Conservation (phyloP, 1,140 invertebrate species). For the Sminthurinus signatus region DNA sequence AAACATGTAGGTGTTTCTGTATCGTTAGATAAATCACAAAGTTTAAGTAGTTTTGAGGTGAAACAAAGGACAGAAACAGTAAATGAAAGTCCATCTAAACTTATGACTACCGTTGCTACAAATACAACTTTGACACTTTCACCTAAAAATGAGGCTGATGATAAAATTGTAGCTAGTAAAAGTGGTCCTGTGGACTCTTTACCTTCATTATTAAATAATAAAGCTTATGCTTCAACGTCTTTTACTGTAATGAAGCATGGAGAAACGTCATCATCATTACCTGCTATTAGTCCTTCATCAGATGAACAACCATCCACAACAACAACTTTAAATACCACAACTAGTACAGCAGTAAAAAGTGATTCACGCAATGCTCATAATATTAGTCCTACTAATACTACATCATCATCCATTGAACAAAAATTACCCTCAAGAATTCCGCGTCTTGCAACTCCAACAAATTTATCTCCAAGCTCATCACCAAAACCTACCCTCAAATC, state of each 20-base stretch:
- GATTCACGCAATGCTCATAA: too few species aligned
- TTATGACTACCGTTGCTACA: too few species aligned
- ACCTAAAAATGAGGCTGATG: too few species aligned
- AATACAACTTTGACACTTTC: too few species aligned
- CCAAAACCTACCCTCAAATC: not conserved
- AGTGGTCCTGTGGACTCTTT: not conserved
- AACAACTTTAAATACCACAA: not conserved
- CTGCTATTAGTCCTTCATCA: not conserved
- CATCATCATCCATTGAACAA: not conserved
- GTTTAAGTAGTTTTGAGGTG: too few species aligned
- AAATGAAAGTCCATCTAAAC: too few species aligned
- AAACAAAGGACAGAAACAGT: too few species aligned
- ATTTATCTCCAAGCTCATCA: not conserved
- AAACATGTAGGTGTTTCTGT: not conserved
- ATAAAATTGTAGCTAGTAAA: too few species aligned
- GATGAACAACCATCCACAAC: not conserved
- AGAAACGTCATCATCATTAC: not conserved
- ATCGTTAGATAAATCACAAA: not conserved
- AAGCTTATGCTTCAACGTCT: not conserved
- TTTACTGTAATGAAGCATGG: slow-evolving; percentile 5
- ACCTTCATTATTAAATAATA: too few species aligned
- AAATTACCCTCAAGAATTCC: slow-evolving; percentile 5
- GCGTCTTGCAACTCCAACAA: not conserved
- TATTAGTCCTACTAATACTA: too few species aligned
- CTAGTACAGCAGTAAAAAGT: not conserved